Conservation (phyloP, 2,888 invertebrate species). For the Meloe dianella region DNA sequence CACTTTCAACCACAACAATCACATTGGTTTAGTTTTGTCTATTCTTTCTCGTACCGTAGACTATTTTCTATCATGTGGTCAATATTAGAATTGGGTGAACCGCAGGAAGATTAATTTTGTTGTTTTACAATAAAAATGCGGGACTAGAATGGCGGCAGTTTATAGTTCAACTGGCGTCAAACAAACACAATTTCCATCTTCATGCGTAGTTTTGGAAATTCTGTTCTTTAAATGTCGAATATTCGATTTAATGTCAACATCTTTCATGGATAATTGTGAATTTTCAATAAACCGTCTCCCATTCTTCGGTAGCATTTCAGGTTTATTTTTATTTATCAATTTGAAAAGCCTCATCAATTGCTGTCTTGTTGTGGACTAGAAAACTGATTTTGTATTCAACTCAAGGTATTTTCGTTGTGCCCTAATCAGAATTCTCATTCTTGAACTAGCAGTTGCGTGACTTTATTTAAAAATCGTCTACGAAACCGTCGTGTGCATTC, state of each 20-base stretch:
- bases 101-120: slow-evolving; percentile 18
- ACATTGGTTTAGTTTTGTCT: background rate
- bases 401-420: background rate
- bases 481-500: background rate
- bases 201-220: background rate
- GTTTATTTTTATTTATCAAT: background rate
- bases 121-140: too few species aligned
- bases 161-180: slow-evolving; percentile 27
- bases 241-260: background rate
- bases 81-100: background rate
- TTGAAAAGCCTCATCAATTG: background rate
- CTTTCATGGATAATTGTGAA: background rate
- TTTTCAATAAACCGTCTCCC: background rate
- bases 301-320: background rate
- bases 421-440: slow-evolving; percentile 7
- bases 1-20: slow-evolving; percentile 24
- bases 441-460: background rate
- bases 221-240: background rate
- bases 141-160: slow-evolving; percentile 21
- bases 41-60: background rate
- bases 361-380: background rate
- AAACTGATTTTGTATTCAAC: background rate
- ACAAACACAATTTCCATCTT: slow-evolving; percentile 18
- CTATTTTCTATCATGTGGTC: background rate
- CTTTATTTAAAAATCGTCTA: background rate